Percentiles rank a stretch among this genome's conserved stretches.
phyloP scores from a whole-genome alignment of 1,140 invertebrate genomes.

The Drosophila chauvacae region DNA sequence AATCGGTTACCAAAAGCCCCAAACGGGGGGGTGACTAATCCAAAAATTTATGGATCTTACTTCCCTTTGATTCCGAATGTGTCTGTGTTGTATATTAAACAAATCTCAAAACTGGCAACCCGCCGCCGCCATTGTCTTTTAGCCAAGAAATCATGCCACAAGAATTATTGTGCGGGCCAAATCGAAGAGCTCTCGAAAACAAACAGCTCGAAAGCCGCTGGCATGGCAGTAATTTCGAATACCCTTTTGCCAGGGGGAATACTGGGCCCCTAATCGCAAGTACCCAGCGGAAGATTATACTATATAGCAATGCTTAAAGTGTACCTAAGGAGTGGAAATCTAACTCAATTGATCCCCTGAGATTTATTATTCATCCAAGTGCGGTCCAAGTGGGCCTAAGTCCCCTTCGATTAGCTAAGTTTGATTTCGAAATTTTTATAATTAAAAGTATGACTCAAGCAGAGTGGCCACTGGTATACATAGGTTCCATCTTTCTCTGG shows the following conservation, averaged over 20 bases:
- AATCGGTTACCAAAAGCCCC: slow-evolving; percentile 16
- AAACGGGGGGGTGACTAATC: slow-evolving; percentile 37
- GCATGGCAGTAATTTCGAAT: slow-evolving; percentile 10
- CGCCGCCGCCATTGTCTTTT: slow-evolving; percentile 75
- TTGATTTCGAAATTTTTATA: slow-evolving; percentile 3
- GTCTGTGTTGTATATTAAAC: slow-evolving; percentile 66
- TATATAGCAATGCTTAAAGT: background rate
- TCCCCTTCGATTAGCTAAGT: background rate
- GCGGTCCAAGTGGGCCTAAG: background rate
- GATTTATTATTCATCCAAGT: slow-evolving; percentile 12
- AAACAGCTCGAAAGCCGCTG: slow-evolving; percentile 7
- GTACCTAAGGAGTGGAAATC: background rate
- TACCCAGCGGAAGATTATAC: slow-evolving; percentile 17
- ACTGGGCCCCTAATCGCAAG: slow-evolving; percentile 10
- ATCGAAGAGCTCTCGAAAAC: slow-evolving; percentile 21
- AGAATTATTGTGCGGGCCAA: slow-evolving; percentile 32
- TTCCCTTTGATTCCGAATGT: slow-evolving; percentile 27
- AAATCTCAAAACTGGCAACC: slow-evolving; percentile 60
- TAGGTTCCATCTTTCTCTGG: background rate
- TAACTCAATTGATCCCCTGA: slow-evolving; percentile 11
- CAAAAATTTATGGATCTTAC: slow-evolving; percentile 44
- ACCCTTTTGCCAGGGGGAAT: slow-evolving; percentile 35
- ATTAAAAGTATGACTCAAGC: background rate
- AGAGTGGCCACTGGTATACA: background rate
- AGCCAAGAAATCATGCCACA: slow-evolving; percentile 51